Percentiles rank a stretch among this genome's conserved stretches.
These are phyloP conservation scores for Ferrisia virgata DNA, from an alignment of 2,888 invertebrate species.

Conservation along the genomic window DNA sequence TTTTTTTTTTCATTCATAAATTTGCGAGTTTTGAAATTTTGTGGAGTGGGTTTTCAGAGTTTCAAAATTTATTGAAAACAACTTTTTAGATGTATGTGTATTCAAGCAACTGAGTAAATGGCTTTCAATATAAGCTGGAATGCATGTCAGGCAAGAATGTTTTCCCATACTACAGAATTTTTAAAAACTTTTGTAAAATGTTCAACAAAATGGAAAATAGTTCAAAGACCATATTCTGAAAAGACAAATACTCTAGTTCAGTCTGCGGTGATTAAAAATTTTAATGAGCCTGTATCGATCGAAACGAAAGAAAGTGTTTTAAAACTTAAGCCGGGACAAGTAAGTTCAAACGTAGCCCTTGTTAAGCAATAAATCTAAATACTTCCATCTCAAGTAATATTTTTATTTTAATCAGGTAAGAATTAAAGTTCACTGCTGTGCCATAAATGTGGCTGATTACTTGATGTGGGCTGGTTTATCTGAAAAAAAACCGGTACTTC, in stretches of 20 bases:
- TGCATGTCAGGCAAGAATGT: neutral
- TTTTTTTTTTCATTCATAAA: too few relatives aligned
- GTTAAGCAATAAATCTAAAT: neutral
- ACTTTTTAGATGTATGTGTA: neutral
- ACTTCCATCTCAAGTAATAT: neutral
- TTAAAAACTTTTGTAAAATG: neutral
- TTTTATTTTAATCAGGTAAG: conserved; percentile 57
- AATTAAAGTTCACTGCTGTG: conserved; percentile 62
- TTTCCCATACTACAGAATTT: neutral
- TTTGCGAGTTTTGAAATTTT: too few relatives aligned
- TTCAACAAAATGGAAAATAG: neutral
- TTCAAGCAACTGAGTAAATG: conserved; percentile 10
- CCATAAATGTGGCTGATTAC: conserved; percentile 64
- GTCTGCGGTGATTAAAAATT: conserved; percentile 58
- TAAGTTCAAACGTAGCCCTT: too few relatives aligned
- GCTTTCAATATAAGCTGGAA: neutral
- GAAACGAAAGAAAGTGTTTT: conserved; percentile 54
- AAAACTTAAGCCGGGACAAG: conserved; percentile 56
- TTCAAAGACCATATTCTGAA: neutral
- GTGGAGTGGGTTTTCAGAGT: too few relatives aligned
- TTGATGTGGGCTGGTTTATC: conserved; percentile 58
- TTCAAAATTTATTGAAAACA: too few relatives aligned
- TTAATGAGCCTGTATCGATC: conserved; percentile 57
- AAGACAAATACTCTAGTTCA: conserved; percentile 48
- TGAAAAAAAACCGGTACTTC: conserved; percentile 55